Evolutionary conservation across 2,888 invertebrate species (phyloP).

Genomic region (Molorchus minor): DNA sequence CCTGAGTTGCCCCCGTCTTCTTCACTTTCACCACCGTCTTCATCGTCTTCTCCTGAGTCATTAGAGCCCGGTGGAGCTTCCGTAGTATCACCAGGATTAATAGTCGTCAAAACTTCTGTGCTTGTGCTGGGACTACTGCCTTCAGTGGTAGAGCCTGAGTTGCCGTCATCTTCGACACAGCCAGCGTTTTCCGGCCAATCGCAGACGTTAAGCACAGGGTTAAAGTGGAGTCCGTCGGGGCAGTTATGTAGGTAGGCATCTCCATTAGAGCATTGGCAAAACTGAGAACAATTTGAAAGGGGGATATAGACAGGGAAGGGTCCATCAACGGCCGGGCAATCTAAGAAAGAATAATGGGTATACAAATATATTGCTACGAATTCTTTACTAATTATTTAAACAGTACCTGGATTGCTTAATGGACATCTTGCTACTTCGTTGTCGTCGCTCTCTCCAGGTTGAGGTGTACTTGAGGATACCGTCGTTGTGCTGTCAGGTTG

Average conservation of each 20-base stretch:
- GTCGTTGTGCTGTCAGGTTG: no score
- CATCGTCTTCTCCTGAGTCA: background rate
- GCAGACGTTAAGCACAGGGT: conserved; percentile 40
- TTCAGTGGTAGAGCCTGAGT: conserved; percentile 10
- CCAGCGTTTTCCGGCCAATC: conserved; percentile 44
- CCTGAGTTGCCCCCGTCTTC: background rate
- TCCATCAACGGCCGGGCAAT: conserved; percentile 35
- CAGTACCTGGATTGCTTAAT: conserved; percentile 32
- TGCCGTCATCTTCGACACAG: conserved; percentile 23
- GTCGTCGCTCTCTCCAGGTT: background rate
- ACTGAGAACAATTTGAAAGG: conserved; percentile 37
- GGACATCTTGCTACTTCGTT: conserved; percentile 21
- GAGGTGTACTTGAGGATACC: no score
- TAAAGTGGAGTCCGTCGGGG: conserved; percentile 43
- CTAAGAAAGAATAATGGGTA: background rate
- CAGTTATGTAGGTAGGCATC: conserved; percentile 40
- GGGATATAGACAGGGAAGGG: conserved; percentile 33
- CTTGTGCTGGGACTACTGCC: background rate
- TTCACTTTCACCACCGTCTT: background rate
- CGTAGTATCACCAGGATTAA: background rate
- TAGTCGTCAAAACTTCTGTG: no score
- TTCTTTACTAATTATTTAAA: background rate
- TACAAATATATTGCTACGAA: background rate
- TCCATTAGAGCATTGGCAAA: conserved; percentile 45
- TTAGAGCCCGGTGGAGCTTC: background rate